Evolutionary conservation across 2,888 invertebrate genomes (phyloP).

Genomic region (Hylaea fasciaria): DNA sequence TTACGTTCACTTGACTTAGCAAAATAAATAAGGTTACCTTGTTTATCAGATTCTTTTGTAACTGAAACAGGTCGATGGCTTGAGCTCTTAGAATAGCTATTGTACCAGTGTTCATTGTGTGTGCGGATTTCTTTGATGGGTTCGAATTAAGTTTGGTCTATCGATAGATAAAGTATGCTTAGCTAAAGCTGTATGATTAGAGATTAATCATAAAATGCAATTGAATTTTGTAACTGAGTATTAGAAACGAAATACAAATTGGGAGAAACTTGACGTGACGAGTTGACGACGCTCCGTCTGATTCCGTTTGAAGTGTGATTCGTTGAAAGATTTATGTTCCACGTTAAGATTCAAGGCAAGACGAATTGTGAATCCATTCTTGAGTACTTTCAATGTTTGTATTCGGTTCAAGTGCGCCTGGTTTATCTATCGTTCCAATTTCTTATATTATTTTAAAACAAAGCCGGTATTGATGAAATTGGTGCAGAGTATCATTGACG

Average conservation of each 20-base stretch:
- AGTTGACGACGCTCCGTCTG: not conserved
- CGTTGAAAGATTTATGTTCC: slow-evolving; percentile 4
- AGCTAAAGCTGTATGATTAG: not conserved
- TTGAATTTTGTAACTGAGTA: not conserved
- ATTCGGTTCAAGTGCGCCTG: slow-evolving; percentile 12
- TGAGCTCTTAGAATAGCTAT: not conserved
- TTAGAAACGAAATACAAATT: not conserved
- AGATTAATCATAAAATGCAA: not conserved
- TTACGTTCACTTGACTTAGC: slow-evolving; percentile 6
- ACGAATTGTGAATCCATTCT: slow-evolving; percentile 13
- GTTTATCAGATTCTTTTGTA: slow-evolving; percentile 31
- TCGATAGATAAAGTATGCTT: too few relatives aligned
- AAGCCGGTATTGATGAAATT: slow-evolving; percentile 58
- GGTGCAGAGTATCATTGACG: slow-evolving; percentile 51
- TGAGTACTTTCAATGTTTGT: slow-evolving; percentile 16
- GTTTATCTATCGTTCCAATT: slow-evolving; percentile 28
- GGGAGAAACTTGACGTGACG: not conserved
- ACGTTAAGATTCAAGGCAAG: slow-evolving; percentile 1
- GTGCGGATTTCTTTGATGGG: not conserved
- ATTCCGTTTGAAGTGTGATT: slow-evolving; percentile 4
- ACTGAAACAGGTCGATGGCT: slow-evolving; percentile 11
- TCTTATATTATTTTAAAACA: slow-evolving; percentile 33
- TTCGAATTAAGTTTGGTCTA: too few relatives aligned
- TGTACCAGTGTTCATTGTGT: not conserved
- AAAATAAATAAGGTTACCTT: slow-evolving; percentile 39